phyloP scores from a whole-genome alignment of 2,888 invertebrate species.

The Ligdia adustata region DNA sequence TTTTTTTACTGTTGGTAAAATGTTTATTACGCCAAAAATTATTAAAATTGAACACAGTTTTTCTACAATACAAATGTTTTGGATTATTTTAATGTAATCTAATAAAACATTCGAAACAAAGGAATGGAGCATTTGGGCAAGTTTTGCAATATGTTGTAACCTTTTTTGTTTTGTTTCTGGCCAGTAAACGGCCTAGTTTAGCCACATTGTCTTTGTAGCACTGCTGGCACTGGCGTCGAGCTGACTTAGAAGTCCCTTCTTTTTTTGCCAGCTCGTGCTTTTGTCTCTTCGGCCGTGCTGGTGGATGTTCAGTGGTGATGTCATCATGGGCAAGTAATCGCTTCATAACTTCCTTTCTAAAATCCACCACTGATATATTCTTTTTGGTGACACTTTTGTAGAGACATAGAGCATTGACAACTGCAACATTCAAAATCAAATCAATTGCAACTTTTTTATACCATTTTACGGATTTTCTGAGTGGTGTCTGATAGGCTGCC shows the following conservation, averaged over 20 bases:
- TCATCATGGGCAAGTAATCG: background rate
- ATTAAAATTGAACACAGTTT: too few species aligned
- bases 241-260: background rate
- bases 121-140: too few species aligned
- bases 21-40: too few species aligned
- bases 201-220: background rate
- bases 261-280: constrained; percentile 1
- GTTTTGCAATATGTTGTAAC: too few species aligned
- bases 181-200: too few species aligned
- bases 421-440: constrained; percentile 34
- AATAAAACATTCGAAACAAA: too few species aligned
- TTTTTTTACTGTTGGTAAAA: too few species aligned
- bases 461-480: constrained; percentile 40
- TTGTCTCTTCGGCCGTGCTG: background rate
- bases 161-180: too few species aligned
- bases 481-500: constrained; percentile 30
- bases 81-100: too few species aligned
- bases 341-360: background rate
- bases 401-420: background rate
- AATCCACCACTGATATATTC: background rate
- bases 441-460: constrained; percentile 37
- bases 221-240: background rate
- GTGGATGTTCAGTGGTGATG: background rate
- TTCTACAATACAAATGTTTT: too few species aligned
- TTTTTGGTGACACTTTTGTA: background rate